Percentiles rank a stretch among this genome's conserved stretches.
Evolutionary conservation across 1,140 invertebrate genomes (phyloP).

Genomic region (Hycleus phaleratus): DNA sequence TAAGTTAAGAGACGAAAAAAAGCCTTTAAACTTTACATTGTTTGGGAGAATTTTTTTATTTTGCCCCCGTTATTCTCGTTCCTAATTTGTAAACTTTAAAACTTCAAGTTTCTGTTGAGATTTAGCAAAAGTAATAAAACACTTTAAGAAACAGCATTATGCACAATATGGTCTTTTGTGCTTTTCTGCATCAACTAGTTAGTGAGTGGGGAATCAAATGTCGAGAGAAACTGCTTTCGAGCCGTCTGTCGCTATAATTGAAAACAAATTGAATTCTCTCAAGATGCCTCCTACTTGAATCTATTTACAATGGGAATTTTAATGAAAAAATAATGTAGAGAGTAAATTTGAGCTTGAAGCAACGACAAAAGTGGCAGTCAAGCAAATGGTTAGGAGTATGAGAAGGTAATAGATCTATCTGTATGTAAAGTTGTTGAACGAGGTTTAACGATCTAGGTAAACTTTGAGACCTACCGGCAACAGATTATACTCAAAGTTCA

Average conservation of each 20-base stretch:
- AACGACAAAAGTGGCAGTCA: conserved; percentile 4
- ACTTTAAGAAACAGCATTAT: too few species aligned
- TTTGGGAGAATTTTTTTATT: too few species aligned
- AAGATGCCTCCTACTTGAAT: not conserved
- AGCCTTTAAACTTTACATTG: too few species aligned
- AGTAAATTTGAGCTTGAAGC: too few species aligned
- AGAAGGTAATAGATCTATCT: conserved; percentile 10
- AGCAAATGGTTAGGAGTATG: conserved; percentile 1
- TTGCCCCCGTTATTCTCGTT: too few species aligned
- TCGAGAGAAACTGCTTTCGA: not conserved
- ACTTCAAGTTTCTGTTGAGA: too few species aligned
- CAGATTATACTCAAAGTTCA: conserved; percentile 18
- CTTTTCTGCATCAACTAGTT: too few species aligned
- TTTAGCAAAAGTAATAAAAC: too few species aligned
- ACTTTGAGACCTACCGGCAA: conserved; percentile 14
- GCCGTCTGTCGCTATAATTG: conserved; percentile 8
- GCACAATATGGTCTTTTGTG: too few species aligned
- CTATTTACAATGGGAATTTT: conserved; percentile 8
- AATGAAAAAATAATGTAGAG: conserved; percentile 12
- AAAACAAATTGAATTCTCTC: conserved; percentile 13
- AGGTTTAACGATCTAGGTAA: conserved; percentile 18
- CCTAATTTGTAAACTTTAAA: too few species aligned
- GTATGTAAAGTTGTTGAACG: conserved; percentile 12
- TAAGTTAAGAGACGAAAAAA: too few species aligned
- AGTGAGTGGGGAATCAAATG: too few species aligned